Conservation (phyloP, 2,113 vertebrate species). For the Illadopsis cleaveri region DNA sequence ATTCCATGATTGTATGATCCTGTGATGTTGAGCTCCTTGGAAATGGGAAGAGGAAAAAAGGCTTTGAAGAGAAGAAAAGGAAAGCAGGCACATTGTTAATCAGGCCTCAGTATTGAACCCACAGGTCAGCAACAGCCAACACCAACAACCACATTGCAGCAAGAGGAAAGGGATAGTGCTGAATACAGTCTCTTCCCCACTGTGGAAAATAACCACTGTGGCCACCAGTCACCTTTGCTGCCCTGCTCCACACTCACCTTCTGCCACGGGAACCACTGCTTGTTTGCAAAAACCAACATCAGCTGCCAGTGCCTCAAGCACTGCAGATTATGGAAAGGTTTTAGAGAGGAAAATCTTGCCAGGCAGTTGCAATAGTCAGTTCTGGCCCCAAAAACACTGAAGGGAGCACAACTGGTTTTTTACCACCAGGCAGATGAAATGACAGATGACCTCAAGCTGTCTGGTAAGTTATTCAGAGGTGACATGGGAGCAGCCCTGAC, state of each 20-base stretch:
- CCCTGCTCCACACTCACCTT: background rate
- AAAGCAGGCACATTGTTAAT: background rate
- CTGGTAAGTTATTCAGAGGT: background rate
- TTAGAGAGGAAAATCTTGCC: background rate
- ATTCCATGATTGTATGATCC: background rate
- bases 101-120: fast-evolving
- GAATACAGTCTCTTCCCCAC: background rate
- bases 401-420: background rate
- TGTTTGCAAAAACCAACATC: background rate
- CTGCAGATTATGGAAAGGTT: background rate
- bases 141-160: background rate
- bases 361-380: background rate
- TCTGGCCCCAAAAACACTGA: background rate
- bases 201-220: background rate
- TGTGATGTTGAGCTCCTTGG: background rate
- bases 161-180: background rate
- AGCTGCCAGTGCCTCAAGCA: background rate
- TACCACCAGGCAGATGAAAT: background rate
- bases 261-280: background rate
- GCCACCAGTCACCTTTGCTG: background rate
- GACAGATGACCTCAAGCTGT: background rate
- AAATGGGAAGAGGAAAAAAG: background rate
- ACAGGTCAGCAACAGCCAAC: background rate
- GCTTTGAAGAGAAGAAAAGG: background rate
- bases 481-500: background rate